Evolutionary conservation across 2,888 invertebrate genomes (phyloP).

Genomic region (Myopa tessellatipennis): DNA sequence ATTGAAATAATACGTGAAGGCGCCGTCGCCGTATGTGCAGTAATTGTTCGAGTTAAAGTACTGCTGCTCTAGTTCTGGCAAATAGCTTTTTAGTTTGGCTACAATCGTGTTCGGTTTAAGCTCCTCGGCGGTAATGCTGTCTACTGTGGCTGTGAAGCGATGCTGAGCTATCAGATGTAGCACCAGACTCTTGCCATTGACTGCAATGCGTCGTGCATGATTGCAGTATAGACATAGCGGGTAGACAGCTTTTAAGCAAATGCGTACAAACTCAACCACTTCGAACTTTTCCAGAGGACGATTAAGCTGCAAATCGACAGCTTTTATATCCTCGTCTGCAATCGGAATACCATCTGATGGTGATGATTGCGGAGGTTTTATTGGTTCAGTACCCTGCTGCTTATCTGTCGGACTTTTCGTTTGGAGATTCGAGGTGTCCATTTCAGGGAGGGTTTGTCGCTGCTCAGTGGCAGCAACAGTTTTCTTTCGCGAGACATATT

Average conservation of each 20-base stretch:
- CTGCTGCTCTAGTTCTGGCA: slow-evolving; percentile 72
- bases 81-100: slow-evolving; percentile 72
- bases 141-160: slow-evolving; percentile 81
- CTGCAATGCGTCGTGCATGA: slow-evolving; percentile 85
- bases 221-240: slow-evolving; percentile 85
- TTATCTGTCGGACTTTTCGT: neutral
- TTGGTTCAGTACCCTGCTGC: neutral
- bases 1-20: slow-evolving; percentile 59
- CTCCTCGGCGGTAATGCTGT: slow-evolving; percentile 82
- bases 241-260: slow-evolving; percentile 78
- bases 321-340: slow-evolving; percentile 75
- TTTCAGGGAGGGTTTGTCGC: neutral
- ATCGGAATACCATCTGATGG: slow-evolving; percentile 68
- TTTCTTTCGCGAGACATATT: neutral
- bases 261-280: slow-evolving; percentile 77
- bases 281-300: slow-evolving; percentile 81
- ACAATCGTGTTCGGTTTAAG: slow-evolving; percentile 79
- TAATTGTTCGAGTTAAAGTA: slow-evolving; percentile 81
- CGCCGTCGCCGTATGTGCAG: slow-evolving; percentile 72
- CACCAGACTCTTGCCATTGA: slow-evolving; percentile 83
- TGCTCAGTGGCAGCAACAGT: neutral
- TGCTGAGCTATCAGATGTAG: slow-evolving; percentile 84
- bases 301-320: slow-evolving; percentile 79
- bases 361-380: slow-evolving; percentile 28
- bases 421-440: neutral